A percentile compares a stretch with the other conserved stretches of the same genome.
phyloP scores from a whole-genome alignment of 2,888 invertebrate species.

The Plemyria rubiginata region DNA sequence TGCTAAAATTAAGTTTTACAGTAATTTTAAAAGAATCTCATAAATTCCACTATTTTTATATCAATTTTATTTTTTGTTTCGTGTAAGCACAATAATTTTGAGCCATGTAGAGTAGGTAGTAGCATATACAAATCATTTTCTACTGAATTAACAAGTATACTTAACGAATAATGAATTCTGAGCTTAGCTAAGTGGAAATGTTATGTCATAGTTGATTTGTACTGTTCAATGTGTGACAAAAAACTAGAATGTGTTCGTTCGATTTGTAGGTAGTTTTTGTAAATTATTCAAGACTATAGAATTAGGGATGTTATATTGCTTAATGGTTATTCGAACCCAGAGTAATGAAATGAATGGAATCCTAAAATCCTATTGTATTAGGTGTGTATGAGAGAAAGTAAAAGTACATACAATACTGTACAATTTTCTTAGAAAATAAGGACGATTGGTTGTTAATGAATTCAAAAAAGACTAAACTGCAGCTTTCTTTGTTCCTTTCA shows the following conservation, averaged over 20 bases:
- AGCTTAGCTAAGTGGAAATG: constrained; percentile 63
- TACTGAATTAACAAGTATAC: constrained; percentile 35
- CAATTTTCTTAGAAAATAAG: constrained; percentile 60
- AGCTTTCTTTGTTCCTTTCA: constrained; percentile 63
- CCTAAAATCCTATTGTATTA: constrained; percentile 18
- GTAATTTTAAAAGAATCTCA: constrained; percentile 62
- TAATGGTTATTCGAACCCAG: constrained; percentile 25
- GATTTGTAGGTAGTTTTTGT: constrained; percentile 36
- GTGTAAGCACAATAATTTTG: constrained; percentile 61
- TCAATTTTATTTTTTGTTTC: constrained; percentile 50
- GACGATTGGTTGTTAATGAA: constrained; percentile 55
- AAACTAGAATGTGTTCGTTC: constrained; percentile 62
- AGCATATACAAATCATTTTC: constrained; percentile 49
- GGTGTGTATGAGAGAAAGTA: constrained; percentile 12
- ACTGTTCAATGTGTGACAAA: constrained; percentile 44
- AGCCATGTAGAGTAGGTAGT: constrained; percentile 55
- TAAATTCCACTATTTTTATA: constrained; percentile 61
- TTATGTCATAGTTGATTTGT: constrained; percentile 51
- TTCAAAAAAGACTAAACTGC: constrained; percentile 39
- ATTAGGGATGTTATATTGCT: constrained; percentile 28
- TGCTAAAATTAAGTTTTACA: constrained; percentile 41
- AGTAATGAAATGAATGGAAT: constrained; percentile 17
- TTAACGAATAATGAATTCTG: constrained; percentile 63
- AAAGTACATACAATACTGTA: constrained; percentile 39
- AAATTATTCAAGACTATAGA: constrained; percentile 33